Evolutionary conservation across 2,888 invertebrate species (phyloP).

Genomic region (Cecidostiba fungosa): DNA sequence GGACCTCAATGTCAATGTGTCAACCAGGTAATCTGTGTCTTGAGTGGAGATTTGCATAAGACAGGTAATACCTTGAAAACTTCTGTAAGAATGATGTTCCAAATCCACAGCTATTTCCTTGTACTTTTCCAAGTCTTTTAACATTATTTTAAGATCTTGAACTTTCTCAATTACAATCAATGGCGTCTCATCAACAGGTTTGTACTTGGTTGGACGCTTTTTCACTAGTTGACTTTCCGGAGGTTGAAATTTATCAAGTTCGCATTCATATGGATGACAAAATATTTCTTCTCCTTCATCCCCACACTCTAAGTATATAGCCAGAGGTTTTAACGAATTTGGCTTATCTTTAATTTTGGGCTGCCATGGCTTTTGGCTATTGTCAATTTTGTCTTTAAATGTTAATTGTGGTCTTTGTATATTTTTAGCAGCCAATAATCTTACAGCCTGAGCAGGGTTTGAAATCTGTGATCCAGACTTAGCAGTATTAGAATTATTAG

Average conservation of each 20-base stretch:
- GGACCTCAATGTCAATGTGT: conserved; percentile 91
- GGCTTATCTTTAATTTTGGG: conserved; percentile 94
- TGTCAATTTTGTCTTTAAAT: conserved; percentile 93
- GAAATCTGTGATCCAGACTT: conserved; percentile 21
- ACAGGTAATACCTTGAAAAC: conserved; percentile 97
- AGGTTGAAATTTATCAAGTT: conserved; percentile 88
- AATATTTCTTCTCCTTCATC: conserved; percentile 81
- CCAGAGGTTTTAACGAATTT: conserved; percentile 91
- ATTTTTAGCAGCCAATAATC: conserved; percentile 87
- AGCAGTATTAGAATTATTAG: conserved; percentile 54
- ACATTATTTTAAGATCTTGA: conserved; percentile 84
- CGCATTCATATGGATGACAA: conserved; percentile 93
- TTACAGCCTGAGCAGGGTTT: conserved; percentile 75
- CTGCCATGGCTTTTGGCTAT: conserved; percentile 89
- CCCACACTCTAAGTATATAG: conserved; percentile 86
- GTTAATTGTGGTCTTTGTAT: conserved; percentile 90
- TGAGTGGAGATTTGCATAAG: conserved; percentile 96
- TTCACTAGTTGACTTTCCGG: conserved; percentile 81
- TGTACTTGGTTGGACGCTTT: conserved; percentile 80
- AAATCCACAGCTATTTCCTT: conserved; percentile 94
- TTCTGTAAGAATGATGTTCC: conserved; percentile 95
- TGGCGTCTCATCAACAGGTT: conserved; percentile 84
- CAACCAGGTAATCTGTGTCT: conserved; percentile 92
- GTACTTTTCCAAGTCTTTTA: conserved; percentile 85
- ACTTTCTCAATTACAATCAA: conserved; percentile 86